Percentiles rank a stretch among this genome's conserved stretches.
phyloP scores from a whole-genome alignment of 2,888 invertebrate genomes.

The Arctia plantaginis region DNA sequence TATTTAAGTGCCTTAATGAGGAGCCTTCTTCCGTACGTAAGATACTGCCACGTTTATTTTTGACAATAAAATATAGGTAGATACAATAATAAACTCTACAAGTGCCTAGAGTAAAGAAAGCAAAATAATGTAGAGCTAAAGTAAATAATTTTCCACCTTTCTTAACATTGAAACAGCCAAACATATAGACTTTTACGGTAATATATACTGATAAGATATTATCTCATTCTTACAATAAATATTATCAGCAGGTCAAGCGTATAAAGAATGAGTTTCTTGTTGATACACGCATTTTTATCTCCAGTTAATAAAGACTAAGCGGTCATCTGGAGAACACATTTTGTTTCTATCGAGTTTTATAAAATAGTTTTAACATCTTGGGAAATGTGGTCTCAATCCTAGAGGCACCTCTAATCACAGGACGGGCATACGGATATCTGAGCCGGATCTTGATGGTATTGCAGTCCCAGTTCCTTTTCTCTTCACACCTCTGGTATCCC shows the following conservation, averaged over 20 bases:
- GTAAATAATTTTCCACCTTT: neutral
- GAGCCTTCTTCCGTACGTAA: neutral
- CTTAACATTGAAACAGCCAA: constrained; percentile 2
- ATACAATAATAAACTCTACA: neutral
- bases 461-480: too few species aligned
- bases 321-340: neutral
- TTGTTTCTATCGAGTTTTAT: neutral
- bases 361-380: neutral
- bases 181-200: neutral
- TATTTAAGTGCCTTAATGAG: neutral
- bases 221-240: constrained; percentile 46
- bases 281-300: constrained; percentile 2
- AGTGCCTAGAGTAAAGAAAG: neutral
- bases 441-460: too few species aligned
- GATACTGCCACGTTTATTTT: neutral
- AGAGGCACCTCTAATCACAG: too few species aligned
- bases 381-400: neutral
- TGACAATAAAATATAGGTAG: neutral
- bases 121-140: neutral
- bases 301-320: neutral
- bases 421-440: neutral
- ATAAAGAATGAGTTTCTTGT: constrained; percentile 9
- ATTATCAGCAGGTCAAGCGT: constrained; percentile 60
- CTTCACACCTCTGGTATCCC: too few species aligned
- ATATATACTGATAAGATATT: constrained; percentile 19